Evolutionary conservation across 2,888 invertebrate species (phyloP).

Genomic region (Ophion ventricosus): DNA sequence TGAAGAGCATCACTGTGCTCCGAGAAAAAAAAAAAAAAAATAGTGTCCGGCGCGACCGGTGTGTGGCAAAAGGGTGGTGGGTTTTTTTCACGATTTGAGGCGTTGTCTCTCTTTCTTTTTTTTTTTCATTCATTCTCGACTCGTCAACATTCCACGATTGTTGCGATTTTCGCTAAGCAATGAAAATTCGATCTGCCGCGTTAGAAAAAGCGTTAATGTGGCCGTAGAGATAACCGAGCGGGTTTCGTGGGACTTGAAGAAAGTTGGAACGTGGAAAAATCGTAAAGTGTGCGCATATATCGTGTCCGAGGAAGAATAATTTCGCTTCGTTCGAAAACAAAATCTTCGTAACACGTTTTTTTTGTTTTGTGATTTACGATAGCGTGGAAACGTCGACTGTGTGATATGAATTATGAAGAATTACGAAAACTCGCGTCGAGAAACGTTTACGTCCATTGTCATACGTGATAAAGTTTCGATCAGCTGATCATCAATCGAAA

Average conservation of each 20-base stretch:
- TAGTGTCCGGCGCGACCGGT: constrained; percentile 53
- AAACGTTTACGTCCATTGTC: constrained; percentile 16
- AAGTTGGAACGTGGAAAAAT: constrained; percentile 13
- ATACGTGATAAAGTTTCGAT: constrained; percentile 63
- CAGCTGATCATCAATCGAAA: constrained; percentile 68
- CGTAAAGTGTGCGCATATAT: background rate
- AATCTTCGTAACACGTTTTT: constrained; percentile 39
- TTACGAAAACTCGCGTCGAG: constrained; percentile 40
- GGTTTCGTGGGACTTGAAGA: constrained; percentile 22
- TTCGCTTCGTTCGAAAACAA: background rate
- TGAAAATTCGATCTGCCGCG: constrained; percentile 32
- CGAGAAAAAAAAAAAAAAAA: constrained; percentile 25
- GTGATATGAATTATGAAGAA: constrained; percentile 55
- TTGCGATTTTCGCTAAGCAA: constrained; percentile 16
- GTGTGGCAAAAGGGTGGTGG: constrained; percentile 39
- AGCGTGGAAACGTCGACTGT: constrained; percentile 8
- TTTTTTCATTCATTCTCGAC: background rate
- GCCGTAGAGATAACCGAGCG: constrained; percentile 24
- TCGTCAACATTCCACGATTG: constrained; percentile 24
- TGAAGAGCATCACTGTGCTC: constrained; percentile 25
- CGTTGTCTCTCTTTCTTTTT: constrained; percentile 46
- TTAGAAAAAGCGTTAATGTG: constrained; percentile 18
- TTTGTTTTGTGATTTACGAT: background rate
- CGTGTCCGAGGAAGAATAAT: background rate
- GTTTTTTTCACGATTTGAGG: constrained; percentile 35